These are phyloP conservation scores for Rhagium mordax DNA, from an alignment of 2,888 invertebrate species.

Conservation along the genomic window DNA sequence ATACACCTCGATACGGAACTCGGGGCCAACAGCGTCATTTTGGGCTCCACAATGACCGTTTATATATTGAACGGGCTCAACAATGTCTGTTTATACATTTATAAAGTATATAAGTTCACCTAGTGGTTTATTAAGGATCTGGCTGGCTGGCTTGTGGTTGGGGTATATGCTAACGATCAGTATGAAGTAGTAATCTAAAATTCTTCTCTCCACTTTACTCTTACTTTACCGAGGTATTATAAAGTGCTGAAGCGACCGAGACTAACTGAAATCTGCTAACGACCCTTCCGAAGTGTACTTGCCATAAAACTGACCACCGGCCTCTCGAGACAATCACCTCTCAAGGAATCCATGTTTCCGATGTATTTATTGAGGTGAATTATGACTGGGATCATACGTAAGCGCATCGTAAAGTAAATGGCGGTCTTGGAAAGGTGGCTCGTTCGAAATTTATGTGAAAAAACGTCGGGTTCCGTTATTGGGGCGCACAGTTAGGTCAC, in stretches of 20 bases:
- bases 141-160: too few species aligned
- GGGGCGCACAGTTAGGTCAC: not conserved
- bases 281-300: conserved; percentile 14
- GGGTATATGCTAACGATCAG: too few species aligned
- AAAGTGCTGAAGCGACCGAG: conserved; percentile 32
- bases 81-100: too few species aligned
- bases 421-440: not conserved
- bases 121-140: too few species aligned
- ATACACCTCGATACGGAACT: too few species aligned
- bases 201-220: not conserved
- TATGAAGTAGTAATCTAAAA: too few species aligned
- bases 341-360: conserved; percentile 46
- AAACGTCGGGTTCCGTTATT: not conserved
- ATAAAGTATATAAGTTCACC: too few species aligned
- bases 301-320: conserved; percentile 31
- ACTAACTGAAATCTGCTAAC: conserved; percentile 35
- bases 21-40: too few species aligned
- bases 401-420: not conserved
- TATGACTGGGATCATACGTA: conserved; percentile 17
- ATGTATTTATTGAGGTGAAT: conserved; percentile 51
- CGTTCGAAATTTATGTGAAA: not conserved
- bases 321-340: conserved; percentile 49
- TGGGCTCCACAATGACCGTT: too few species aligned
- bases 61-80: too few species aligned
- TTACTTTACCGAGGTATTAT: not conserved